Conservation (phyloP, 1,140 invertebrate genomes). For the Drepana arcuata region DNA sequence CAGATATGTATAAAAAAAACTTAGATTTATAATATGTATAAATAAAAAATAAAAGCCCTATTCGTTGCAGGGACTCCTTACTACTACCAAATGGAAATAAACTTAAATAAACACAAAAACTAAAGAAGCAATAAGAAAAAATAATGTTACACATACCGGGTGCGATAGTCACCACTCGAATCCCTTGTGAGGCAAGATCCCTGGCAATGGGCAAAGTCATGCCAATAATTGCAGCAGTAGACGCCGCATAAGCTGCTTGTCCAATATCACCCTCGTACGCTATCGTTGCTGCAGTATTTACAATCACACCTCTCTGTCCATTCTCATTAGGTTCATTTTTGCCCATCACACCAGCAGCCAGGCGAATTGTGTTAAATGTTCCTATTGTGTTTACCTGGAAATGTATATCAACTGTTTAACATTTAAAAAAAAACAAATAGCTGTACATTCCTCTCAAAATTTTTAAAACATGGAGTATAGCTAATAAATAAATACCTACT, state of each 20-base stretch:
- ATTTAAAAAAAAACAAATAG: no score
- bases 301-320: constrained; percentile 92
- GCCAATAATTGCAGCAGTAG: constrained; percentile 88
- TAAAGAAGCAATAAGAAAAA: background rate
- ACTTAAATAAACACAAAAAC: no score
- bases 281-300: constrained; percentile 96
- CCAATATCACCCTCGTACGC: constrained; percentile 98
- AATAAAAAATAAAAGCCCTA: no score
- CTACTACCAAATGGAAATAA: no score
- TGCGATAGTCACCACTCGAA: constrained; percentile 89
- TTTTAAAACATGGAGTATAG: no score
- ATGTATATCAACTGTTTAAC: no score
- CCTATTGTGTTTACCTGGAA: constrained; percentile 89
- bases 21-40: background rate
- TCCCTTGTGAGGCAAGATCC: constrained; percentile 85
- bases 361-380: constrained; percentile 94
- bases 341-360: constrained; percentile 85
- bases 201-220: constrained; percentile 97
- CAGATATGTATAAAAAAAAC: no score
- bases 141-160: constrained; percentile 75
- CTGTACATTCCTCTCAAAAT: no score
- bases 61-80: no score
- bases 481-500: no score
- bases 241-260: constrained; percentile 93
- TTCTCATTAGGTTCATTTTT: constrained; percentile 86